These are phyloP conservation scores for Colossoma macropomum DNA, from an alignment of 2,113 vertebrate species.

Conservation along the genomic window DNA sequence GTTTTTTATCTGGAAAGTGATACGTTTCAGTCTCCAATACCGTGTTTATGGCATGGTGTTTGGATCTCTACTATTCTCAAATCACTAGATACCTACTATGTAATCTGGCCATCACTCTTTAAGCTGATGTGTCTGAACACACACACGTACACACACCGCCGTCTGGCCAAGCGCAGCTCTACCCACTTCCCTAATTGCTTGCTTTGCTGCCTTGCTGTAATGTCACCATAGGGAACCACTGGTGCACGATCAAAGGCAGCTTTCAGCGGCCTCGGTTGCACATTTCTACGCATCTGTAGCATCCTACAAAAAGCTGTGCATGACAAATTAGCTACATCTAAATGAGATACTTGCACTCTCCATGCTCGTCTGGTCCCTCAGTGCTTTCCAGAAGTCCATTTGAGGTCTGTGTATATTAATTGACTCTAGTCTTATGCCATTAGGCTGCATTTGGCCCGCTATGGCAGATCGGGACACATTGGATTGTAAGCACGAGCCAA, in stretches of 20 bases:
- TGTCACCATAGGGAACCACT: constrained; percentile 41
- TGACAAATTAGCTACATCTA: constrained; percentile 44
- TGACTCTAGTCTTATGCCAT: constrained; percentile 9
- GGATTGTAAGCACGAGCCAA: background rate
- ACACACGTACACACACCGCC: background rate
- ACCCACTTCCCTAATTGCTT: constrained; percentile 41
- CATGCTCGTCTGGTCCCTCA: constrained; percentile 17
- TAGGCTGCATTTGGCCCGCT: constrained; percentile 14
- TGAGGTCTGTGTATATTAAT: constrained; percentile 29
- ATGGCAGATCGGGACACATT: constrained; percentile 29
- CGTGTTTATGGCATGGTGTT: background rate
- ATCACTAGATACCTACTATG: background rate
- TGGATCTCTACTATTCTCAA: constrained; percentile 13
- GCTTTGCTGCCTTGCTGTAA: constrained; percentile 40
- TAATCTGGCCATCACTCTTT: background rate
- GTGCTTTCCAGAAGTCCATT: constrained; percentile 33
- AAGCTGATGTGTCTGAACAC: constrained; percentile 8
- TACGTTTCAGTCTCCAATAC: too few relatives aligned
- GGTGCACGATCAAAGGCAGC: constrained; percentile 30
- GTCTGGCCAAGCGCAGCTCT: constrained; percentile 18
- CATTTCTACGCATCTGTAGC: constrained; percentile 24
- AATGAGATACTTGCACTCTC: constrained; percentile 40
- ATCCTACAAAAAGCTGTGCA: constrained; percentile 18
- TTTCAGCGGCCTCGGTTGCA: constrained; percentile 22
- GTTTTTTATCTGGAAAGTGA: too few relatives aligned